Conservation (phyloP, 2,113 vertebrate genomes). For the Miniopterus natalensis region DNA sequence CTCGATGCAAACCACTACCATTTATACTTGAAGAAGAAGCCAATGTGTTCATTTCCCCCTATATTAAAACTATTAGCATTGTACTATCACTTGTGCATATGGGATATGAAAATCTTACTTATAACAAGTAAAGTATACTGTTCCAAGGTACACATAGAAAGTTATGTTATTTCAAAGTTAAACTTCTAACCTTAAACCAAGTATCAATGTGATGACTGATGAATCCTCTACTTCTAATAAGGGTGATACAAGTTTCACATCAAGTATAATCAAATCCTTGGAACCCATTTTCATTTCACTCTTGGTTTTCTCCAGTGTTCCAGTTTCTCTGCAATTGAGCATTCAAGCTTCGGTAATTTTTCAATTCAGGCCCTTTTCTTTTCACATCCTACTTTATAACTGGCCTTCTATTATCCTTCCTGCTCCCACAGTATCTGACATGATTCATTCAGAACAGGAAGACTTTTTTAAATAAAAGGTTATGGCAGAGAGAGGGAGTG, state of each 20-base stretch:
- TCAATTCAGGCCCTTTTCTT: slow-evolving; percentile 27
- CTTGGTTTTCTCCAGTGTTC: not conserved
- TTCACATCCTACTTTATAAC: not conserved
- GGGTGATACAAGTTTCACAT: slow-evolving; percentile 6
- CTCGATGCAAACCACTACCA: not conserved
- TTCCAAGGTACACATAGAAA: not conserved
- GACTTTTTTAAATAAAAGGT: slow-evolving; percentile 41
- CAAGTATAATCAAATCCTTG: slow-evolving; percentile 42
- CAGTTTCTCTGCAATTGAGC: not conserved
- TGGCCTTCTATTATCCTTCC: slow-evolving; percentile 15
- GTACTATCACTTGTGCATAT: not conserved
- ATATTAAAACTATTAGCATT: not conserved
- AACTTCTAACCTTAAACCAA: not conserved
- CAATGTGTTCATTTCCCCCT: not conserved
- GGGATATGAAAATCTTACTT: not conserved
- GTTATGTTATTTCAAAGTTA: not conserved
- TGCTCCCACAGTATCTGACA: slow-evolving; percentile 8
- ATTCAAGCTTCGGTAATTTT: slow-evolving; percentile 42
- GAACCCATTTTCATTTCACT: slow-evolving; percentile 21
- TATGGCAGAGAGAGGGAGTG: not conserved
- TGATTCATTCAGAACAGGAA: slow-evolving; percentile 57
- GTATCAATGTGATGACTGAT: not conserved
- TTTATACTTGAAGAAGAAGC: slow-evolving; percentile 41
- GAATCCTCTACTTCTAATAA: not conserved
- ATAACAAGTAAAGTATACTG: not conserved